phyloP scores from a whole-genome alignment of 1,140 invertebrate species.

The Tachypleus tridentatus region DNA sequence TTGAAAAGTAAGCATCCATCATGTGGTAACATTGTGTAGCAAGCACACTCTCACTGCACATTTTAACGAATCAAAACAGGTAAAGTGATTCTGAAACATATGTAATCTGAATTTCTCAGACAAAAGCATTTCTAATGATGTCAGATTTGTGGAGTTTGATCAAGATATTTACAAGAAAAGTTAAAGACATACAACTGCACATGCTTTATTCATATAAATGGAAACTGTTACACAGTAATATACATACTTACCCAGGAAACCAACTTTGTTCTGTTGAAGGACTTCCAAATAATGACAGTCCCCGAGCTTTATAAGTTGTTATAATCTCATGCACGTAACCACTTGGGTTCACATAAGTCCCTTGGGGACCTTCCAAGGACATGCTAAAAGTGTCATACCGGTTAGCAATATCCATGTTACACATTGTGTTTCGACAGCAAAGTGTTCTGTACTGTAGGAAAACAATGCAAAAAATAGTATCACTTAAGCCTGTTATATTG shows the following conservation, averaged over 20 bases:
- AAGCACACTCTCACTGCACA: too few species aligned
- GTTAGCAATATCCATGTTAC: conserved; percentile 46
- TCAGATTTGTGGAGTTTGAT: neutral
- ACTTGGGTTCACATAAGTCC: conserved; percentile 64
- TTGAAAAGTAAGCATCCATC: too few species aligned
- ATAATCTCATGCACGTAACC: conserved; percentile 70
- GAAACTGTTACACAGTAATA: conserved; percentile 9
- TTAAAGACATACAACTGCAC: neutral
- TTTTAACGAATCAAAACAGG: neutral
- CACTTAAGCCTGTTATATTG: too few species aligned
- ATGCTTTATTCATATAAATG: neutral
- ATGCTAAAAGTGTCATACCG: conserved; percentile 63
- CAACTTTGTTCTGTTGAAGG: conserved; percentile 60
- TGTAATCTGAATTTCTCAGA: neutral
- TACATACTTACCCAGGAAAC: conserved; percentile 62
- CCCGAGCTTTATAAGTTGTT: conserved; percentile 51
- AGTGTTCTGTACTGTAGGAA: conserved; percentile 44
- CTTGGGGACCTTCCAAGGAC: conserved; percentile 64
- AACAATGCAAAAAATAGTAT: conserved; percentile 4
- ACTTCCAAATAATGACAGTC: conserved; percentile 42
- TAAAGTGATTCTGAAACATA: neutral
- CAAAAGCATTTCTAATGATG: too few species aligned
- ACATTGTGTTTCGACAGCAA: conserved; percentile 45
- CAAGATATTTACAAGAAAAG: neutral
- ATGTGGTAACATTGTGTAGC: too few species aligned